These are phyloP conservation scores for Mormyrops boulengeri DNA, from an alignment of 2,797 vertebrate species.

Conservation along the genomic window DNA sequence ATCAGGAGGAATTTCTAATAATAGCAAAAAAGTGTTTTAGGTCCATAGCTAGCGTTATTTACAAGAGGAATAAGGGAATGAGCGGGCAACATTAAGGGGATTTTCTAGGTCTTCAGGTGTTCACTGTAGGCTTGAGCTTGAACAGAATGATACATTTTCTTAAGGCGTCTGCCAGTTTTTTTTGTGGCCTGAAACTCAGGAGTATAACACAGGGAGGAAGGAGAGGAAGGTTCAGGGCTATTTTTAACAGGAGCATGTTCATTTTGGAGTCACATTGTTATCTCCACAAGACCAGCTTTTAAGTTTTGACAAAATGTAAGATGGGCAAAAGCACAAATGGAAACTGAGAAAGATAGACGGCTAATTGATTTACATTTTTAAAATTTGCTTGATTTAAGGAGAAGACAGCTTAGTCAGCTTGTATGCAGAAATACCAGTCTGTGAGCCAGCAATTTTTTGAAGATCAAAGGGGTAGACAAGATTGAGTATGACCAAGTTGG, in stretches of 20 bases:
- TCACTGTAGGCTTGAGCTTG: not conserved
- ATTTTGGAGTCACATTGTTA: not conserved
- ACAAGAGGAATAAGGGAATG: not conserved
- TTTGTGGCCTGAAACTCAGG: not conserved
- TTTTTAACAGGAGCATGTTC: not conserved
- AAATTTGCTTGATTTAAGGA: not conserved
- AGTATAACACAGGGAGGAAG: not conserved
- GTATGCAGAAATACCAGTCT: not conserved
- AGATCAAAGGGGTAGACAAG: not conserved
- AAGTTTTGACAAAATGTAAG: not conserved
- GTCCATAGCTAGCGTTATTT: not conserved
- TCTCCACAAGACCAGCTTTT: not conserved
- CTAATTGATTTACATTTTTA: not conserved
- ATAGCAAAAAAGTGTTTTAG: not conserved
- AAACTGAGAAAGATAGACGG: not conserved
- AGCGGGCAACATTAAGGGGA: not conserved
- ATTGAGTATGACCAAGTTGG: not conserved
- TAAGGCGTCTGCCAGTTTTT: not conserved
- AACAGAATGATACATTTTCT: not conserved
- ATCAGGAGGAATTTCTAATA: not conserved
- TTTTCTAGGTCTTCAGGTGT: not conserved
- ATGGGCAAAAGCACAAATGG: not conserved
- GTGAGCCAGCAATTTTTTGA: not conserved
- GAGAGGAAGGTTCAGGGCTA: not conserved
- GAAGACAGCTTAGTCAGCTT: not conserved